Conservation (phyloP, 2,113 vertebrate species). For the Dicentrarchus labrax region DNA sequence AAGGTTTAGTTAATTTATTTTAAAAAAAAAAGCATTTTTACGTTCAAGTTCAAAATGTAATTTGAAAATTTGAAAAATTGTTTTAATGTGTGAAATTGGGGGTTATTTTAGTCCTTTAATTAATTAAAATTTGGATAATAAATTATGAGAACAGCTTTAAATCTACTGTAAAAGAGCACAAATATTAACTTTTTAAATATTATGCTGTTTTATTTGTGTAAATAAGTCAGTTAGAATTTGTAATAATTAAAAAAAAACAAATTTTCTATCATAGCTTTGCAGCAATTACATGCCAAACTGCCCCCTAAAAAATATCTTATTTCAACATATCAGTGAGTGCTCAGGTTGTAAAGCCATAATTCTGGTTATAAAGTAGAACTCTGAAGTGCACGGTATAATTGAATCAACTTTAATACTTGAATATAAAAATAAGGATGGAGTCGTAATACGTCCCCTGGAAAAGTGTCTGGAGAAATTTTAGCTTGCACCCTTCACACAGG, state of each 20-base stretch:
- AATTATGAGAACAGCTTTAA: background rate
- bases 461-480: constrained; percentile 43
- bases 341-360: constrained; percentile 20
- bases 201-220: background rate
- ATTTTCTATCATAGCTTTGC: background rate
- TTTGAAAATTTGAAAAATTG: background rate
- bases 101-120: background rate
- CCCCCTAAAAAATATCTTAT: background rate
- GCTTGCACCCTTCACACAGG: constrained; percentile 36
- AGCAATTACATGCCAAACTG: background rate
- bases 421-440: constrained; percentile 23
- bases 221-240: background rate
- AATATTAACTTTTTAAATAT: background rate
- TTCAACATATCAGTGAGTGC: background rate
- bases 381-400: constrained; percentile 41
- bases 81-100: background rate
- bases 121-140: background rate
- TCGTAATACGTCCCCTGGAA: constrained; percentile 43
- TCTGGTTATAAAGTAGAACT: constrained; percentile 30
- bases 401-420: constrained; percentile 53
- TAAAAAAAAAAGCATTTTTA: background rate
- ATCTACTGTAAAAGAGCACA: background rate
- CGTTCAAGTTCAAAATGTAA: background rate
- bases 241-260: background rate
- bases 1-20: background rate